Evolutionary conservation across 2,888 invertebrate genomes (phyloP).

Genomic region (Eilema griseolum): DNA sequence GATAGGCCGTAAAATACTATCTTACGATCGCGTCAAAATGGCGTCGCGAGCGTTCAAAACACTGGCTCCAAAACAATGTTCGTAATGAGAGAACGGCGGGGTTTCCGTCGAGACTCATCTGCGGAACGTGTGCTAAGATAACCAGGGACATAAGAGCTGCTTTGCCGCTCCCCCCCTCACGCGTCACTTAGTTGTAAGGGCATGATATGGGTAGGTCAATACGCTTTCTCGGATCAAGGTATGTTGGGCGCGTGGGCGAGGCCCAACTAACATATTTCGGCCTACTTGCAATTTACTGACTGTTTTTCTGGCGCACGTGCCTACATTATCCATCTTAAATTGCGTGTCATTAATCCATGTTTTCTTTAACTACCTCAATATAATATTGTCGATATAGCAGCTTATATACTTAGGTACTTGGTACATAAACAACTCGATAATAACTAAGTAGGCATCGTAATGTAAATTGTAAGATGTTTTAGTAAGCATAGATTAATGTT

Average conservation of each 20-base stretch:
- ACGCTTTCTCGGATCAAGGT: constrained; percentile 63
- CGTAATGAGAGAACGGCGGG: constrained; percentile 70
- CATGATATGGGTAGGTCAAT: constrained; percentile 67
- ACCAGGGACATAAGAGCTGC: constrained; percentile 55
- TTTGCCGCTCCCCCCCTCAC: constrained; percentile 43
- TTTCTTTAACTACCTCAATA: constrained; percentile 40
- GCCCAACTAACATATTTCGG: constrained; percentile 66
- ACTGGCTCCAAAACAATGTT: constrained; percentile 67
- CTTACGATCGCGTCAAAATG: constrained; percentile 48
- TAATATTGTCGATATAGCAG: constrained; percentile 33
- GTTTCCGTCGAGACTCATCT: constrained; percentile 70
- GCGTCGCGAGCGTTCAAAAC: constrained; percentile 65
- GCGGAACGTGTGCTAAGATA: constrained; percentile 61
- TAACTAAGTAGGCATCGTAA: not conserved
- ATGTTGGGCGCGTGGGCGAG: constrained; percentile 64
- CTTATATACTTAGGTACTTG: constrained; percentile 18
- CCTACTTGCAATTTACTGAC: constrained; percentile 74
- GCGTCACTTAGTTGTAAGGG: constrained; percentile 48
- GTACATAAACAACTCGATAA: not conserved
- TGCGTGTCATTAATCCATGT: constrained; percentile 46
- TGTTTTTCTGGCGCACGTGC: constrained; percentile 66
- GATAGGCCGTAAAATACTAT: constrained; percentile 49
- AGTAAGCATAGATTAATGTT: not conserved
- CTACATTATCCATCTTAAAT: constrained; percentile 56
- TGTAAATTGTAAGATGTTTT: constrained; percentile 1